Evolutionary conservation across 2,888 invertebrate species (phyloP).

Genomic region (Gymnoscelis rufifasciata): DNA sequence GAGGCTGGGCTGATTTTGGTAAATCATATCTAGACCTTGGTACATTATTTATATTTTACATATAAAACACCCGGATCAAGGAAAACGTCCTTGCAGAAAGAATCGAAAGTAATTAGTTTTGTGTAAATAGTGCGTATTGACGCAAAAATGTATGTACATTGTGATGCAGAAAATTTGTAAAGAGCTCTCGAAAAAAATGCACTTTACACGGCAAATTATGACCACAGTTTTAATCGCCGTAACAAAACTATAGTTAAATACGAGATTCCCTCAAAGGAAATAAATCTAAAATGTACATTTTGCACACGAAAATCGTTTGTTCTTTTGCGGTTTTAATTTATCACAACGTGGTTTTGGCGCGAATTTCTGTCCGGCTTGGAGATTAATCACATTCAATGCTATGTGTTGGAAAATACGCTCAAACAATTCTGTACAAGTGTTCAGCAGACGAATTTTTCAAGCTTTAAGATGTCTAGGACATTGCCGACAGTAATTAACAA

Average conservation of each 20-base stretch:
- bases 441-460: slow-evolving; percentile 16
- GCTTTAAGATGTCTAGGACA: slow-evolving; percentile 11
- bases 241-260: too few relatives aligned
- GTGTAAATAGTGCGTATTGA: too few relatives aligned
- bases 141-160: too few relatives aligned
- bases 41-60: too few relatives aligned
- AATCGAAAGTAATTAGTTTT: too few relatives aligned
- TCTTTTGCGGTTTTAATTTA: slow-evolving; percentile 21
- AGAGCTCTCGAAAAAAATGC: too few relatives aligned
- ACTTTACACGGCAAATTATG: too few relatives aligned
- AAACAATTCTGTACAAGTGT: slow-evolving; percentile 22
- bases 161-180: too few relatives aligned
- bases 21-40: too few relatives aligned
- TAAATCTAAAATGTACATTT: slow-evolving; percentile 11
- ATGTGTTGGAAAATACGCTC: slow-evolving; percentile 18
- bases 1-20: too few relatives aligned
- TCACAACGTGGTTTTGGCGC: slow-evolving; percentile 17
- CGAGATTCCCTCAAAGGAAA: not conserved
- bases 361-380: slow-evolving; percentile 19
- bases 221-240: slow-evolving; percentile 53
- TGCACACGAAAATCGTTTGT: slow-evolving; percentile 15
- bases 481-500: not conserved
- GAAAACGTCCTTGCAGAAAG: too few relatives aligned
- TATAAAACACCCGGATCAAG: too few relatives aligned
- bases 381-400: slow-evolving; percentile 22